phyloP scores from a whole-genome alignment of 2,888 invertebrate genomes.

The Epistrophella euchroma region DNA sequence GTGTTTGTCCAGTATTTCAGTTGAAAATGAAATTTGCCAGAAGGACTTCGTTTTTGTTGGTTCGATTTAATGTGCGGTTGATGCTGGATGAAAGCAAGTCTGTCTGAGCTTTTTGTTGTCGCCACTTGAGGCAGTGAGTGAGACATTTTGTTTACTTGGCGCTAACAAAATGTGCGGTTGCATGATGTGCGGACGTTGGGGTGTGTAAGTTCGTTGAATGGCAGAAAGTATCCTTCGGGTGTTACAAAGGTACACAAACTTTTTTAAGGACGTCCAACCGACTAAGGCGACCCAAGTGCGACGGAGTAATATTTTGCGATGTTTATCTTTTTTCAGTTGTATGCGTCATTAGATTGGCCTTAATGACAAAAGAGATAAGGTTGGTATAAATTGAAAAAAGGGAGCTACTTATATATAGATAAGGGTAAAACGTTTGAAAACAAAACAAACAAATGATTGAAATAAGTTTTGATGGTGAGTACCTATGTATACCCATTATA shows the following conservation, averaged over 20 bases:
- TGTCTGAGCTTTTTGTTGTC: slow-evolving; percentile 51
- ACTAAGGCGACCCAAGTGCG: neutral
- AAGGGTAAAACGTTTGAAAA: neutral
- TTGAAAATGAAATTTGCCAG: slow-evolving; percentile 26
- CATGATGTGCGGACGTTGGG: neutral
- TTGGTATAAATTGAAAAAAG: slow-evolving; percentile 10
- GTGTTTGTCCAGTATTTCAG: neutral
- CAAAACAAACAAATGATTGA: neutral
- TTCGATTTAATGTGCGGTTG: slow-evolving; percentile 54
- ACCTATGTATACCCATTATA: neutral
- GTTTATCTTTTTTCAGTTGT: slow-evolving; percentile 1
- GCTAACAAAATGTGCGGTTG: slow-evolving; percentile 9
- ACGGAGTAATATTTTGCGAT: slow-evolving; percentile 12
- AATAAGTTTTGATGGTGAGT: neutral
- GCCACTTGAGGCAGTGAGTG: slow-evolving; percentile 40
- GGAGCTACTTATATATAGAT: neutral
- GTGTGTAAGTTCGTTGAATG: slow-evolving; percentile 1
- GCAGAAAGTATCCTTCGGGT: slow-evolving; percentile 1
- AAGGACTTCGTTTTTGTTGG: slow-evolving; percentile 50
- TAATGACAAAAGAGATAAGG: slow-evolving; percentile 14
- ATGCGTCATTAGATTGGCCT: slow-evolving; percentile 10
- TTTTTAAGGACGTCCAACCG: slow-evolving; percentile 1
- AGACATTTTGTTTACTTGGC: slow-evolving; percentile 53
- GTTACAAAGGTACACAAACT: slow-evolving; percentile 17
- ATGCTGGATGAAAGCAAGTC: slow-evolving; percentile 46